Conservation (phyloP, 2,888 invertebrate species). For the Nephrotoma guestfalica region DNA sequence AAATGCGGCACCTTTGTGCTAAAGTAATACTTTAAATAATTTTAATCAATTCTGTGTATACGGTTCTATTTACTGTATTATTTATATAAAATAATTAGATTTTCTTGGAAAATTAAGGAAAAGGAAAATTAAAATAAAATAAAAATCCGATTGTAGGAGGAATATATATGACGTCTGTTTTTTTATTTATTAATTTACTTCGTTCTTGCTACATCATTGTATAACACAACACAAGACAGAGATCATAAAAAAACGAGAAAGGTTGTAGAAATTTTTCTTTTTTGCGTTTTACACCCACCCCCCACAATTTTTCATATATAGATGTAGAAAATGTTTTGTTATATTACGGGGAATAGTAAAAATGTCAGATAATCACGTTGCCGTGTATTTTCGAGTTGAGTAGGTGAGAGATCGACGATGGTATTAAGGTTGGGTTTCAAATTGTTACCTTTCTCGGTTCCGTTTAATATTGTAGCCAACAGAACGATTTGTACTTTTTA, state of each 20-base stretch:
- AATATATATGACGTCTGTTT: background rate
- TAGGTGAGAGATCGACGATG: background rate
- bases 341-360: background rate
- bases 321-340: background rate
- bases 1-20: background rate
- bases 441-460: background rate
- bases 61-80: background rate
- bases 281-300: background rate
- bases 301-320: background rate
- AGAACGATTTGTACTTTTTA: background rate
- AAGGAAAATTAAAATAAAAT: background rate
- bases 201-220: background rate
- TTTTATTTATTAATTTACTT: background rate
- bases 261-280: background rate
- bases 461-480: background rate
- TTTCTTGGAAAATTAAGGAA: background rate
- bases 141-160: background rate
- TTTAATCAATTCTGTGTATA: background rate
- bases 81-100: background rate
- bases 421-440: background rate
- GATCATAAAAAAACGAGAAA: background rate
- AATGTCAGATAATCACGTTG: background rate
- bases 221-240: background rate
- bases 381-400: background rate
- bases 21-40: background rate